A percentile compares a stretch with the other conserved stretches of the same genome.
phyloP scores from a whole-genome alignment of 2,888 invertebrate species.

The Quadriops clusia region DNA sequence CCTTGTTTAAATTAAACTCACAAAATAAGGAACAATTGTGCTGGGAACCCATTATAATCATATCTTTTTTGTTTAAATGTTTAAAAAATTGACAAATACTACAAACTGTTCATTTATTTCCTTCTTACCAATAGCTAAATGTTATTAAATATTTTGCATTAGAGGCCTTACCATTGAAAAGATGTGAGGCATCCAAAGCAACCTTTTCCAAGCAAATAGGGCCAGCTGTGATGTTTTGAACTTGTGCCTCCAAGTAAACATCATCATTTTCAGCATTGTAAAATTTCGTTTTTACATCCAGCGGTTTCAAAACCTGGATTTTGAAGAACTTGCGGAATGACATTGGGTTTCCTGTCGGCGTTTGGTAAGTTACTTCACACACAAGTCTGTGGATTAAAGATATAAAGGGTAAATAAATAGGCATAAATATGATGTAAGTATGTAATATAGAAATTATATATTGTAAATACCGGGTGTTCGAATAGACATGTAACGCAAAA shows the following conservation, averaged over 20 bases:
- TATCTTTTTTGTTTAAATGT: conserved; percentile 1
- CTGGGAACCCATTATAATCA: no score
- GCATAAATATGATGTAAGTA: no score
- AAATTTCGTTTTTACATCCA: conserved; percentile 97
- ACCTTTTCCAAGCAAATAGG: conserved; percentile 93
- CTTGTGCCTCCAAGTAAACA: conserved; percentile 59
- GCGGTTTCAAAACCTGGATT: conserved; percentile 92
- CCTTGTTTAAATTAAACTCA: no score
- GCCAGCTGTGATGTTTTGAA: conserved; percentile 86
- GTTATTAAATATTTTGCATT: conserved; percentile 11
- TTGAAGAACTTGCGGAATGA: conserved; percentile 96
- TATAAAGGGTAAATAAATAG: no score
- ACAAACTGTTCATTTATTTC: neutral
- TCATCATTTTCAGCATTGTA: conserved; percentile 84
- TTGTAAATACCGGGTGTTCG: no score
- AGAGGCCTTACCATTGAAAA: conserved; percentile 74
- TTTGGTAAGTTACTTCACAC: conserved; percentile 88
- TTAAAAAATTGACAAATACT: conserved; percentile 3
- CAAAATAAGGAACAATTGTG: no score
- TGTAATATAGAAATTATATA: no score
- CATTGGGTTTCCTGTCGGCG: conserved; percentile 59
- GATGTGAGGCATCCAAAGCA: conserved; percentile 79
- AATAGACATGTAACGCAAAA: no score
- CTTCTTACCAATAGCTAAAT: no score
- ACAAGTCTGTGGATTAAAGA: conserved; percentile 55